Evolutionary conservation across 2,888 invertebrate genomes (phyloP).

Genomic region (Ephialtes manifestator): DNA sequence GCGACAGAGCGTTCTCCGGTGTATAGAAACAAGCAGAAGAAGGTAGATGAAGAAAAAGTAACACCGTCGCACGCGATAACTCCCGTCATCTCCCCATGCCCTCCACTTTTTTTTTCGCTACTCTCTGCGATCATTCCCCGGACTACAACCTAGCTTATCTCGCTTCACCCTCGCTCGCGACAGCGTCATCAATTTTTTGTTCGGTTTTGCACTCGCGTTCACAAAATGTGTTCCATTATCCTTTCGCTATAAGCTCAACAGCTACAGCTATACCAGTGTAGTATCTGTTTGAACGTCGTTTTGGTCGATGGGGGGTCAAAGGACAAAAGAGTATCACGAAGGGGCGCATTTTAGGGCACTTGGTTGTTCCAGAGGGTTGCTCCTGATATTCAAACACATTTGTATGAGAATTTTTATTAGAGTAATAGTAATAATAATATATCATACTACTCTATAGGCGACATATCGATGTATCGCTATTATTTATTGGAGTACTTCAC

Average conservation of each 20-base stretch:
- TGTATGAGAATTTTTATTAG: neutral
- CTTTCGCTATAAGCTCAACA: neutral
- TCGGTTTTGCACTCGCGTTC: constrained; percentile 2
- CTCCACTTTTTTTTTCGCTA: neutral
- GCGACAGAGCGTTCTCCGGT: neutral
- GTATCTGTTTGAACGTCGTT: neutral
- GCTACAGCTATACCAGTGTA: neutral
- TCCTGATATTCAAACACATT: neutral
- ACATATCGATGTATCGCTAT: neutral
- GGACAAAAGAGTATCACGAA: neutral
- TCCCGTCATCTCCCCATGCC: neutral
- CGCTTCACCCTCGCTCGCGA: constrained; percentile 1
- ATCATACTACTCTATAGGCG: neutral
- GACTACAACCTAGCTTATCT: neutral
- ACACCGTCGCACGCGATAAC: neutral
- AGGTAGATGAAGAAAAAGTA: constrained; percentile 28
- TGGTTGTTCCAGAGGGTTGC: neutral
- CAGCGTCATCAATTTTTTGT: constrained; percentile 27
- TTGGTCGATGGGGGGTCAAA: neutral
- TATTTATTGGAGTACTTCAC: neutral
- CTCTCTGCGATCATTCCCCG: neutral
- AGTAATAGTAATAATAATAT: neutral
- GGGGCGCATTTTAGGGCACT: neutral
- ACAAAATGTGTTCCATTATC: constrained; percentile 23
- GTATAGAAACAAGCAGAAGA: constrained; percentile 1